These are phyloP conservation scores for Nomada goodeniana DNA, from an alignment of 2,888 invertebrate species.

Conservation along the genomic window DNA sequence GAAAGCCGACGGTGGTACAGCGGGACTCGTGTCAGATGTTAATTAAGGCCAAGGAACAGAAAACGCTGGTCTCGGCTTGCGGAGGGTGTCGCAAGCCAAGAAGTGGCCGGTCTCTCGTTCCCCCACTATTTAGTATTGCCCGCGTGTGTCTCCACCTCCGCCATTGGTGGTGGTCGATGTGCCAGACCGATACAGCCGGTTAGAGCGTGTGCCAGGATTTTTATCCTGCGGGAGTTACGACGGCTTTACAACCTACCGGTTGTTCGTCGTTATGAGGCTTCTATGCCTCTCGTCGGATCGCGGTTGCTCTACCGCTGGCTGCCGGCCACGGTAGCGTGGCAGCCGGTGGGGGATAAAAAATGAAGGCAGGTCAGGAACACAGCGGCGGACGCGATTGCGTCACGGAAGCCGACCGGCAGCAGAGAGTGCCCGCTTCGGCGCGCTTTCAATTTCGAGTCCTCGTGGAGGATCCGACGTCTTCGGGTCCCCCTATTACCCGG, in stretches of 20 bases:
- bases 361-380: constrained; percentile 73
- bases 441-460: constrained; percentile 48
- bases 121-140: constrained; percentile 21
- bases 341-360: constrained; percentile 63
- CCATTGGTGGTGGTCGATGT: constrained; percentile 32
- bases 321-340: constrained; percentile 27
- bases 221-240: constrained; percentile 78
- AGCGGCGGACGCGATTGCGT: constrained; percentile 58
- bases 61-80: constrained; percentile 75
- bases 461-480: constrained; percentile 11
- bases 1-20: constrained; percentile 67
- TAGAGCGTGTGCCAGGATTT: constrained; percentile 79
- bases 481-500: not conserved
- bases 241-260: constrained; percentile 74
- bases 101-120: constrained; percentile 65
- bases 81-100: constrained; percentile 80
- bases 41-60: constrained; percentile 83
- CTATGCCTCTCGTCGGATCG: constrained; percentile 63
- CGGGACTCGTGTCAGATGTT: constrained; percentile 81
- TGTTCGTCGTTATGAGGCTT: constrained; percentile 72
- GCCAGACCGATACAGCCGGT: constrained; percentile 46
- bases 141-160: constrained; percentile 45
- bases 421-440: constrained; percentile 21
- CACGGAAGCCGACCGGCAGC: constrained; percentile 57
- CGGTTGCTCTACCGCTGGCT: constrained; percentile 55